These are phyloP conservation scores for Xanthostigma xanthostigma DNA, from an alignment of 2,888 invertebrate genomes.

Conservation along the genomic window DNA sequence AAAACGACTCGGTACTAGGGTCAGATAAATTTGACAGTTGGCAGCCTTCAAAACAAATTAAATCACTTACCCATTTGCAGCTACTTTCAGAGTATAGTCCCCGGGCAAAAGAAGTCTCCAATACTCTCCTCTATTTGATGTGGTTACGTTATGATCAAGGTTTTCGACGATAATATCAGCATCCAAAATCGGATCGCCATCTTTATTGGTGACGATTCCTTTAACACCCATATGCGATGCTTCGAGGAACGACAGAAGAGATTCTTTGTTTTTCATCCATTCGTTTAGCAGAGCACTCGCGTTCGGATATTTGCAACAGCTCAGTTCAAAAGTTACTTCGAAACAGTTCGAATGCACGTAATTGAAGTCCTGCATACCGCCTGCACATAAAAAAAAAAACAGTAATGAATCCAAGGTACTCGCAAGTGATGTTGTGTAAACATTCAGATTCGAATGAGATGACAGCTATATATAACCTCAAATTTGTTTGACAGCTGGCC, in stretches of 20 bases:
- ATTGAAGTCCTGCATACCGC: conserved; percentile 99
- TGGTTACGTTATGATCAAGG: conserved; percentile 63
- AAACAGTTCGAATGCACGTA: conserved; percentile 90
- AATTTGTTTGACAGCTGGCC: too few relatives aligned
- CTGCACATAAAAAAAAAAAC: conserved; percentile 28
- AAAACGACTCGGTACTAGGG: too few relatives aligned
- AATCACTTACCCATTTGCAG: conserved; percentile 51
- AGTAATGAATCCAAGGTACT: neutral
- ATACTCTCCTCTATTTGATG: conserved; percentile 74
- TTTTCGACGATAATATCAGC: conserved; percentile 65
- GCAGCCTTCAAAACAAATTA: conserved; percentile 4
- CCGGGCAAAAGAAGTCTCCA: conserved; percentile 90
- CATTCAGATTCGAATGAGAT: too few relatives aligned
- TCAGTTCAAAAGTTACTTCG: conserved; percentile 92
- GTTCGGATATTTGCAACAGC: conserved; percentile 86
- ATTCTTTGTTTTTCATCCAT: conserved; percentile 77
- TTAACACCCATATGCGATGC: conserved; percentile 57
- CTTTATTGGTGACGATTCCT: conserved; percentile 48
- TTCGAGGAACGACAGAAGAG: conserved; percentile 73
- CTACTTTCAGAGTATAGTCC: conserved; percentile 57
- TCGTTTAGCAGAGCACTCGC: conserved; percentile 52
- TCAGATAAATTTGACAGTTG: too few relatives aligned
- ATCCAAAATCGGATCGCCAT: conserved; percentile 47
- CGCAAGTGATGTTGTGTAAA: too few relatives aligned
- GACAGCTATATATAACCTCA: too few relatives aligned